Percentiles rank a stretch among this genome's conserved stretches.
These are phyloP conservation scores for Pygocentrus nattereri DNA, from an alignment of 2,797 vertebrate species.

Conservation along the genomic window DNA sequence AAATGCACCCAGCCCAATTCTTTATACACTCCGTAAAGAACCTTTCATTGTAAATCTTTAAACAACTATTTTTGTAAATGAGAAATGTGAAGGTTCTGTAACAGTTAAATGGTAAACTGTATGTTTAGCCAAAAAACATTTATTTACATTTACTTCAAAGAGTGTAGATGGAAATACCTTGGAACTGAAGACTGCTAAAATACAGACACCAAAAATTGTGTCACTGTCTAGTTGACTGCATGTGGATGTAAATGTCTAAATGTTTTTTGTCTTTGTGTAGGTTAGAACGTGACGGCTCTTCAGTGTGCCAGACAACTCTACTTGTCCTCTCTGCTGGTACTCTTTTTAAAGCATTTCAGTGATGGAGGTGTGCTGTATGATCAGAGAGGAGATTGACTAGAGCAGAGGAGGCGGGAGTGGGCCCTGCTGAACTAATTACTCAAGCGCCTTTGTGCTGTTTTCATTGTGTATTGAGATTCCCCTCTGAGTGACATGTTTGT, in stretches of 20 bases:
- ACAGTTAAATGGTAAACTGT: too few species aligned
- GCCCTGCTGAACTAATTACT: conserved; percentile 22
- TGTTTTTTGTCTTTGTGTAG: not conserved
- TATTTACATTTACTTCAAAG: not conserved
- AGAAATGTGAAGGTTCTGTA: too few species aligned
- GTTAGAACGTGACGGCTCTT: not conserved
- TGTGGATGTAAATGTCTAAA: not conserved
- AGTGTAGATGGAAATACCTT: not conserved
- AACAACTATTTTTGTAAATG: too few species aligned
- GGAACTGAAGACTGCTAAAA: not conserved
- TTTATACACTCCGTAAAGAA: too few species aligned
- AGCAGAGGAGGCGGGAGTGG: conserved; percentile 16
- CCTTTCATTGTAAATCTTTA: too few species aligned
- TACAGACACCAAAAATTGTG: not conserved
- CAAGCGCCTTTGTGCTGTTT: conserved; percentile 5
- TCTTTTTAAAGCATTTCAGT: conserved; percentile 1
- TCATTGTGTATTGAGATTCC: conserved; percentile 9
- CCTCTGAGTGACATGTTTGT: conserved; percentile 22
- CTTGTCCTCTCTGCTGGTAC: conserved; percentile 3
- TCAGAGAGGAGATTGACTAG: conserved; percentile 17
- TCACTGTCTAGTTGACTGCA: not conserved
- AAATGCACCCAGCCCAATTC: too few species aligned
- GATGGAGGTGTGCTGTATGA: conserved; percentile 4
- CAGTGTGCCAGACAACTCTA: not conserved
- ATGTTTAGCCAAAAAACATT: not conserved